These are phyloP conservation scores for Psittacula cyanocephala DNA, from an alignment of 2,113 vertebrate genomes.

Conservation along the genomic window DNA sequence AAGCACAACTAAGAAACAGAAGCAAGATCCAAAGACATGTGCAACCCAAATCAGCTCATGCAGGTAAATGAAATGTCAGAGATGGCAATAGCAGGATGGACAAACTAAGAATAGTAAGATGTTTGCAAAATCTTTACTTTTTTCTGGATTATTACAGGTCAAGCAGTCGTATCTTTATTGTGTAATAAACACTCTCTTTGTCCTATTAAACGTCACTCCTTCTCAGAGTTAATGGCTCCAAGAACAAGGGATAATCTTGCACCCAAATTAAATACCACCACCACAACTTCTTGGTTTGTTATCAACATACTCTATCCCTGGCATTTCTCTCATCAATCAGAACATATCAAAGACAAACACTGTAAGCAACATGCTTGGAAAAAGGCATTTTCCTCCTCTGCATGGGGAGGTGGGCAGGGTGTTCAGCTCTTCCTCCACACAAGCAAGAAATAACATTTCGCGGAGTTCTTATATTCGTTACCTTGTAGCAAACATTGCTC, in stretches of 20 bases:
- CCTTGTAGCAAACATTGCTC: conserved; percentile 98
- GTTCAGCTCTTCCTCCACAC: neutral
- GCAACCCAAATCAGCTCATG: neutral
- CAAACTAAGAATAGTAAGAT: neutral
- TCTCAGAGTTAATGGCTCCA: neutral
- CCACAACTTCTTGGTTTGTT: neutral
- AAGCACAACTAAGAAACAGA: neutral
- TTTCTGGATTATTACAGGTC: neutral
- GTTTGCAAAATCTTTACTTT: neutral
- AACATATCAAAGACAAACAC: neutral
- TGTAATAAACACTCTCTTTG: neutral
- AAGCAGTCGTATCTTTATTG: neutral
- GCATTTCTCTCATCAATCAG: neutral
- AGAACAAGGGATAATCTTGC: neutral
- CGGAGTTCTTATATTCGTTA: conserved; percentile 26
- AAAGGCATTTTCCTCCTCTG: neutral
- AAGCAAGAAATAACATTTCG: neutral
- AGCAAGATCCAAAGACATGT: neutral
- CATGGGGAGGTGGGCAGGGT: neutral
- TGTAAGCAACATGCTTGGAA: neutral
- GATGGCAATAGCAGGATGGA: neutral
- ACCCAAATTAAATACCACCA: neutral
- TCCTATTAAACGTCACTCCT: neutral
- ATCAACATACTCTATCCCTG: neutral
- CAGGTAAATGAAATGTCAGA: neutral